Base-by-base conservation (phyloP, 2,797 vertebrate genomes). In the Chaenodraco wilsoni region DNA sequence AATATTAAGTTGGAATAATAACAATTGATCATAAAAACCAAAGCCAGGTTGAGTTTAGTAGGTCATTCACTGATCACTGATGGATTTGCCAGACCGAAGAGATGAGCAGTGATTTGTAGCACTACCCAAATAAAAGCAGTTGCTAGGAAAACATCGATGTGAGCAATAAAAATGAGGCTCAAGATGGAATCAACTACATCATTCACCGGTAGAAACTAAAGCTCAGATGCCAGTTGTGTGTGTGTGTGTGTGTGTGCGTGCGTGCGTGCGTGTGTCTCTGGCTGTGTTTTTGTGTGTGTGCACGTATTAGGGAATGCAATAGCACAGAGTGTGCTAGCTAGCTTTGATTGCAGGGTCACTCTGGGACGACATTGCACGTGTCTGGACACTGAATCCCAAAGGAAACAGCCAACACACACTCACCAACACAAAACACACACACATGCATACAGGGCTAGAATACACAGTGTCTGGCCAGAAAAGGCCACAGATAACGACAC, bases 291-390 rank as follows among this genome's bases (percentile, higher is more conserved):
- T 19, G 19, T 19, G 19, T 19, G 19, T 1, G 41, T 52, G 65
- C 69, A 51, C 17, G 52, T 33, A 16, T 37, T 59, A 27, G 45
- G 21, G 16, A 54, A 69, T 44, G 68, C 46, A 21, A 60, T 19
- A 83, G 65, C 69, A 69, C 40, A n/a, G 67, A 68, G 13, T 37
- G 64, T 66, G 60, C 68, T 60, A 76, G 74, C 60, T 70, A 40
- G 59, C 72, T 82, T 69, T 74, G 69, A 81, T 82, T 77, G 77
- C 79, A 74, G 84, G 87, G 85, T 91, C 86, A 90, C 65, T 79
- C 70, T 43, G 78, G 78, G 84, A 84, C 70, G 11, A 77, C 73
- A 74, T 79, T 78, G 81, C 60, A n/a, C n/a, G 46, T 41, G 79
- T 83, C 78, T 88, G 81, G 75, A 82, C 75, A 65, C 43, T 19